These are phyloP conservation scores for Stenchaetothrips biformis DNA, from an alignment of 2,888 invertebrate species.

Conservation along the genomic window DNA sequence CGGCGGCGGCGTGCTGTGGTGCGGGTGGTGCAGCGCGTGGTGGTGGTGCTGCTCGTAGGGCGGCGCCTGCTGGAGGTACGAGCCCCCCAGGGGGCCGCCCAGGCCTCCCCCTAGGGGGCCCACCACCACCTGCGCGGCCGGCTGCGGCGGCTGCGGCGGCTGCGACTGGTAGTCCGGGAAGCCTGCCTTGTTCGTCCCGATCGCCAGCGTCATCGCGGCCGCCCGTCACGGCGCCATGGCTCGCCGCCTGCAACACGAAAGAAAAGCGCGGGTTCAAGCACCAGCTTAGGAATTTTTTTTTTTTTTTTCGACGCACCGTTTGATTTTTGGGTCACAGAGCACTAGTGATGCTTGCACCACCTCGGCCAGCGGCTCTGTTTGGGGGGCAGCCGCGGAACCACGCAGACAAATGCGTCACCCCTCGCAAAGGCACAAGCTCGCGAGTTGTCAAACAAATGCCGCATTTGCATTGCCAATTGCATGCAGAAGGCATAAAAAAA, in stretches of 20 bases:
- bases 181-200: not conserved
- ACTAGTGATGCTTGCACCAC: not conserved
- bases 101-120: not conserved
- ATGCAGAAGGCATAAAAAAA: not conserved
- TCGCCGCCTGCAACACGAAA: not conserved
- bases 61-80: not conserved
- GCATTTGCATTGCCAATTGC: conserved; percentile 23
- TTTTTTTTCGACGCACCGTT: not conserved
- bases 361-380: not conserved
- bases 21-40: conserved; percentile 2
- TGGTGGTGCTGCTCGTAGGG: not conserved
- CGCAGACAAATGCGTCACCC: no score
- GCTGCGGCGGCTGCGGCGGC: not conserved
- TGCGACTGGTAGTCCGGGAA: not conserved
- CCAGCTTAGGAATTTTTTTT: not conserved
- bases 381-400: not conserved
- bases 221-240: not conserved
- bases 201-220: not conserved
- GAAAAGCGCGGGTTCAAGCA: not conserved
- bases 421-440: not conserved
- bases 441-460: conserved; percentile 20
- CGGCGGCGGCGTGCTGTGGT: not conserved
- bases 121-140: not conserved
- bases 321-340: not conserved
- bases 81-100: not conserved